These are phyloP conservation scores for Antechinus flavipes DNA, from an alignment of 2,113 vertebrate genomes.

Conservation along the genomic window DNA sequence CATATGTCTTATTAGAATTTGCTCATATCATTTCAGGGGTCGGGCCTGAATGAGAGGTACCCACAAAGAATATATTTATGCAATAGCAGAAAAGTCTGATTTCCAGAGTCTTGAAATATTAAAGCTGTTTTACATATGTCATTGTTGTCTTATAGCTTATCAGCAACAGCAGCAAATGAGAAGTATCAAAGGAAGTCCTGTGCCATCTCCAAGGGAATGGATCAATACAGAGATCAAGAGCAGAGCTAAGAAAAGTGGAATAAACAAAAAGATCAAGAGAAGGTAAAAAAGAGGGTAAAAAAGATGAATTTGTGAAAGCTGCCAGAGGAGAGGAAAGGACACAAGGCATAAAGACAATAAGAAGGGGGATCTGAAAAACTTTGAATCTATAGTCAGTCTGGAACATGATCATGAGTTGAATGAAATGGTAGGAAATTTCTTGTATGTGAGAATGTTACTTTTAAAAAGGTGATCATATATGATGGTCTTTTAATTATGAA, in stretches of 20 bases:
- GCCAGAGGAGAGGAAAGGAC: not conserved
- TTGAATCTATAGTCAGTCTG: not conserved
- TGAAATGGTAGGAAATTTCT: not conserved
- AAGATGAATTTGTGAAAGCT: not conserved
- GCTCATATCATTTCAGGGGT: not conserved
- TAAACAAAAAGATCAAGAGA: not conserved
- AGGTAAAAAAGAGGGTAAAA: not conserved
- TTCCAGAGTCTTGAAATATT: not conserved
- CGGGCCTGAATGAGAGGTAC: not conserved
- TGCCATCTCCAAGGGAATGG: not conserved
- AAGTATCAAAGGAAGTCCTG: not conserved
- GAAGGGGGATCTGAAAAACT: not conserved
- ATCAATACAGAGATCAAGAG: not conserved
- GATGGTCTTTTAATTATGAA: not conserved
- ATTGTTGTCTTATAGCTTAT: not conserved
- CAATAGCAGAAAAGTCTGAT: not conserved
- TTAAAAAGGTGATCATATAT: not conserved
- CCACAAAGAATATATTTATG: not conserved
- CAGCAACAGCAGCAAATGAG: not conserved
- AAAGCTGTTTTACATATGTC: not conserved
- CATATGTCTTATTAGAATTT: not conserved
- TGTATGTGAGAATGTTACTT: not conserved
- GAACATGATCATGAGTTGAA: not conserved
- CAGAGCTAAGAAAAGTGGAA: not conserved
- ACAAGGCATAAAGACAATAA: not conserved